These are phyloP conservation scores for Drosophila testacea DNA, from an alignment of 2,888 invertebrate genomes.

Conservation along the genomic window DNA sequence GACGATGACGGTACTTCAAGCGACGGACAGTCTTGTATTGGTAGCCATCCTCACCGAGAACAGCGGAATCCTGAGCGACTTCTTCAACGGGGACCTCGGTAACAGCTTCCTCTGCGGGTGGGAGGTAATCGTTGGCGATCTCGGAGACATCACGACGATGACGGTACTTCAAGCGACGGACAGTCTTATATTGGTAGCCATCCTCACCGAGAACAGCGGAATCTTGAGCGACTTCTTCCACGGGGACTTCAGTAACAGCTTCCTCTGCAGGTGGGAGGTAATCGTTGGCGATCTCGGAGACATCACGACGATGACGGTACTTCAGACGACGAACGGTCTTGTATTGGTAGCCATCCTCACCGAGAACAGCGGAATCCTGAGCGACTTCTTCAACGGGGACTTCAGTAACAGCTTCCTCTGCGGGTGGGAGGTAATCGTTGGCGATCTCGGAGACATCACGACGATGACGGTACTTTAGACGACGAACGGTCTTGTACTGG, in stretches of 20 bases:
- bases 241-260: constrained; percentile 32
- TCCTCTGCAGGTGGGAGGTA: constrained; percentile 47
- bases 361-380: constrained; percentile 49
- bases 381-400: constrained; percentile 24
- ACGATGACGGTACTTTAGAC: constrained; percentile 59
- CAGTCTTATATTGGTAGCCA: constrained; percentile 69
- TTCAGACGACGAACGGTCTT: constrained; percentile 66
- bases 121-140: constrained; percentile 58
- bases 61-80: constrained; percentile 49
- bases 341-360: constrained; percentile 60
- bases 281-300: constrained; percentile 50
- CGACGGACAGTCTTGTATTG: constrained; percentile 69
- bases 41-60: constrained; percentile 55
- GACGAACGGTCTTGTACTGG: constrained; percentile 68
- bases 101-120: constrained; percentile 53
- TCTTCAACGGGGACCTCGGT: constrained; percentile 40
- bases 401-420: constrained; percentile 49
- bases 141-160: constrained; percentile 69
- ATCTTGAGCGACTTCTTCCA: constrained; percentile 45
- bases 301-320: constrained; percentile 66
- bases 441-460: constrained; percentile 68
- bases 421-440: constrained; percentile 58
- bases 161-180: constrained; percentile 61
- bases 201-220: constrained; percentile 50
- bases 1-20: constrained; percentile 64